Evolutionary conservation across 2,113 vertebrate species (phyloP).

Genomic region (Leucoraja erinaceus): DNA sequence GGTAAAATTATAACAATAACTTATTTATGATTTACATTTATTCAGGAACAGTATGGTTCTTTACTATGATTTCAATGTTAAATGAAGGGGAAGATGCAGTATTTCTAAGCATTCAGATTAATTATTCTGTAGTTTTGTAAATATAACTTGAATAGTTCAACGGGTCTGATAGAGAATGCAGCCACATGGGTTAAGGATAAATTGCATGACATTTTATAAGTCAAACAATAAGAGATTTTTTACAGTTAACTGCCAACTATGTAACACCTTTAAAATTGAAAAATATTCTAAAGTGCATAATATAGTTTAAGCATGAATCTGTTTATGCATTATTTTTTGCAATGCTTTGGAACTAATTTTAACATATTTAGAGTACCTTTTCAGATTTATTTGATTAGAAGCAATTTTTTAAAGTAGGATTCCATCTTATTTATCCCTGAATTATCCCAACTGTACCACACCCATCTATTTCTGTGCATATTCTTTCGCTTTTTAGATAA

Average conservation of each 20-base stretch:
- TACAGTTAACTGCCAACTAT: neutral
- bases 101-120: neutral
- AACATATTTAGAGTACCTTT: neutral
- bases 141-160: conserved; percentile 22
- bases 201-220: neutral
- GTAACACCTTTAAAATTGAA: neutral
- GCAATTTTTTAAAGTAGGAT: neutral
- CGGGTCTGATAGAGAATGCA: neutral
- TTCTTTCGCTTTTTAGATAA: neutral
- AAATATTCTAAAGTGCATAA: neutral
- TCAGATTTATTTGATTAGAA: neutral
- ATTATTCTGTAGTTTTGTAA: conserved; percentile 4
- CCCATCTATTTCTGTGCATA: neutral
- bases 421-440: neutral
- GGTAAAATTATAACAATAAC: conserved; percentile 33
- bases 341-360: neutral
- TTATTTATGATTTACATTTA: conserved; percentile 32
- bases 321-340: neutral
- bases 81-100: conserved; percentile 12
- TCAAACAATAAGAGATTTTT: neutral
- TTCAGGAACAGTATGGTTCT: conserved; percentile 21
- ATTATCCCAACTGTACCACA: neutral
- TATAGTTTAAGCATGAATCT: neutral
- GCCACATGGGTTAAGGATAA: neutral
- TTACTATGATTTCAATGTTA: conserved; percentile 21